phyloP scores from a whole-genome alignment of 2,888 invertebrate genomes.

The Axea sp. region DNA sequence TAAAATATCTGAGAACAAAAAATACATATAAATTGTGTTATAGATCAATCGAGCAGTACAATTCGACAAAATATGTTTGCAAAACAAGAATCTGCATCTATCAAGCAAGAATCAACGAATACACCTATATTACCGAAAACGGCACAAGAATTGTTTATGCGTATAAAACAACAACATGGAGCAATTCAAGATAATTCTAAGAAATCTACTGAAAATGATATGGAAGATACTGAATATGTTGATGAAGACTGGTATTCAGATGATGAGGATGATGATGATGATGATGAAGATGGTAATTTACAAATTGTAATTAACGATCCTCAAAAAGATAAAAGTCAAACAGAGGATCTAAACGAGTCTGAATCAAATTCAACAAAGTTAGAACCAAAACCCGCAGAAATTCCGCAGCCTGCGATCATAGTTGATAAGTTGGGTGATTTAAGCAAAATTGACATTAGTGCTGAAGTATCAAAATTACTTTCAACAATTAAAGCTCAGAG shows the following conservation, averaged over 20 bases:
- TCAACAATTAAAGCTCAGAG: slow-evolving; percentile 81
- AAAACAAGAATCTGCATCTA: slow-evolving; percentile 59
- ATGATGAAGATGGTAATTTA: slow-evolving; percentile 73
- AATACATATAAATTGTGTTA: no score
- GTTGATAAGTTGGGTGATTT: slow-evolving; percentile 85
- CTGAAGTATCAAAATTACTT: slow-evolving; percentile 85
- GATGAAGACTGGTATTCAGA: slow-evolving; percentile 76
- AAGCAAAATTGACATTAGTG: slow-evolving; percentile 87
- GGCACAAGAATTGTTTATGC: slow-evolving; percentile 84
- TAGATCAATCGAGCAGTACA: not conserved
- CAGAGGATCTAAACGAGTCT: slow-evolving; percentile 59
- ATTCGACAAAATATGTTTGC: not conserved
- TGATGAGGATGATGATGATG: slow-evolving; percentile 77
- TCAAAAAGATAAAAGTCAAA: slow-evolving; percentile 81
- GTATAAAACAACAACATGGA: slow-evolving; percentile 85
- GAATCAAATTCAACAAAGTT: slow-evolving; percentile 17
- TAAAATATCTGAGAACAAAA: no score
- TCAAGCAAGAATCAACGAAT: slow-evolving; percentile 67
- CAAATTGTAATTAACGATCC: slow-evolving; percentile 89
- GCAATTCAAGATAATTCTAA: slow-evolving; percentile 77
- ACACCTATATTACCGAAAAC: slow-evolving; percentile 83
- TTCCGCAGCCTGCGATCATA: slow-evolving; percentile 81
- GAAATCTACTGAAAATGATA: slow-evolving; percentile 77
- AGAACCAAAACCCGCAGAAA: slow-evolving; percentile 69
- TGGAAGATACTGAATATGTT: slow-evolving; percentile 78